Evolutionary conservation across 2,888 invertebrate species (phyloP), one percentile per base, ranked within the genome.

Genomic region (Noctua janthina): DNA sequence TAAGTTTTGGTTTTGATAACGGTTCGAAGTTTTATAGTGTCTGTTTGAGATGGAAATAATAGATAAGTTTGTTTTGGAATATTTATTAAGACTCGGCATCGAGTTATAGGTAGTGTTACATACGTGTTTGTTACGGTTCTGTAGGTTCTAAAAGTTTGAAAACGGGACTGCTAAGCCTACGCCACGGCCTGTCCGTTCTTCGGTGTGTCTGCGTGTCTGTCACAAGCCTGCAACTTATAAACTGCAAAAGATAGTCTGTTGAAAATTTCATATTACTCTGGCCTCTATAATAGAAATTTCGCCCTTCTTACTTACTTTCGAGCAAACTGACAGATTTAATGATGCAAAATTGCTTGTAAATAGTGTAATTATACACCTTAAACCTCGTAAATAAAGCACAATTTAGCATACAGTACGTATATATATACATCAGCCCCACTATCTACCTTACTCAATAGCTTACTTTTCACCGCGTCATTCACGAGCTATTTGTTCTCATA

Each of bases 11-110:
- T 78, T 83, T 77, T 79, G 83, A 86, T 83, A 87, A 78, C 66
- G 74, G 82, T 82, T 73, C 74, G 51, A 86, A 88, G 84, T 81
- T 81, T 87, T 85, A 82, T 86, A 67, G 84, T 84, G 84, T 79
- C 70, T 66, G 84, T 83, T 84, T 71, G 70, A 83, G 84, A 83
- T 83, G 39, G 59, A 74, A 79, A 74, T 62, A 20, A 74, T 71
- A 66, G 70, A 79, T n/a, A 79, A 39, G 39, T 79, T 79, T 59
- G 66, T 83, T 83, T 67, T 54, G 46, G 39, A 83, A 74, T 20
- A 62, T 23, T 11, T 70, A 59, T 62, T 66, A 39, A 39, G 20
- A 54, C 56, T 29, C 15, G 56, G 56, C 23, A 56, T n/a, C 3
- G 23, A 56, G 56, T 56, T 23, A 56, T 56, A 11, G 23, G 51